A percentile compares a stretch with the other conserved stretches of the same genome.
These are phyloP conservation scores for Acanthosepion pharaonis DNA, from an alignment of 2,888 invertebrate species.

Conservation along the genomic window DNA sequence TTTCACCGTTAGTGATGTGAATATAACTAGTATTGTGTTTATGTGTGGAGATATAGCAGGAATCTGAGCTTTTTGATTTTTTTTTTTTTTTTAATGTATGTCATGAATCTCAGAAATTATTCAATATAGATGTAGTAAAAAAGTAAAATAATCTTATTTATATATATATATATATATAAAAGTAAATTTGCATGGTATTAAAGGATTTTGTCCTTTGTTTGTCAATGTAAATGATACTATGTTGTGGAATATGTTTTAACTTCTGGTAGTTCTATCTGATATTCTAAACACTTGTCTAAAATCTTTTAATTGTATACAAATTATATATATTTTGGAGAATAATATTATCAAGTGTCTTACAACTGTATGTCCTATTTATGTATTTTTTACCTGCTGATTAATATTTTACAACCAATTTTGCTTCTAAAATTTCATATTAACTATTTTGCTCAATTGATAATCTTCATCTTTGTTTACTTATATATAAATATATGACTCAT, in stretches of 20 bases:
- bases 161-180: too few relatives aligned
- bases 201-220: background rate
- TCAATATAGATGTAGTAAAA: background rate
- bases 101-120: background rate
- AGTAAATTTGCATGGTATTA: background rate
- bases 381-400: background rate
- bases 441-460: background rate
- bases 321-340: background rate
- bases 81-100: background rate
- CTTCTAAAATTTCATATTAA: background rate
- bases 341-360: conserved; percentile 6
- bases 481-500: background rate
- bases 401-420: background rate
- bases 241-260: background rate
- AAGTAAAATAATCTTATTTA: background rate
- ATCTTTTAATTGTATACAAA: background rate
- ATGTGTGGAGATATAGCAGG: too few relatives aligned
- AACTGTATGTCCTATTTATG: background rate
- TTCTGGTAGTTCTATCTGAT: background rate
- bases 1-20: background rate
- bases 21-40: background rate
- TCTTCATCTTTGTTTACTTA: background rate
- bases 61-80: background rate
- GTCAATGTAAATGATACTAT: background rate
- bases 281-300: background rate